Evolutionary conservation across 2,113 vertebrate genomes (phyloP).

Genomic region (Ageneiosus marmoratus): DNA sequence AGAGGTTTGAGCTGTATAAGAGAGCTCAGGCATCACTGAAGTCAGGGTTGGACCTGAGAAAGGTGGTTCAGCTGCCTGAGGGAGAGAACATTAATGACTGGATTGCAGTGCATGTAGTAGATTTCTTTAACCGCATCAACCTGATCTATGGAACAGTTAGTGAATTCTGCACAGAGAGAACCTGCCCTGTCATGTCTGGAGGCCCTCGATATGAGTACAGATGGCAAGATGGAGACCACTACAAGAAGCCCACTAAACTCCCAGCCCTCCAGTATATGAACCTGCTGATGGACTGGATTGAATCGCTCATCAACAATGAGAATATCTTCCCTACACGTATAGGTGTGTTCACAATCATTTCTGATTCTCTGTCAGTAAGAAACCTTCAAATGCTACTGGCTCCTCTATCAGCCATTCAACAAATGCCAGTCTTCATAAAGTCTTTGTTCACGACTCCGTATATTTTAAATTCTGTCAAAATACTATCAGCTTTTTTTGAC

Average conservation of each 20-base stretch:
- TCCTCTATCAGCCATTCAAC: background rate
- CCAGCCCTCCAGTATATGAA: constrained; percentile 92
- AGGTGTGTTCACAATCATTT: constrained; percentile 76
- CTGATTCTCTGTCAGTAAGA: background rate
- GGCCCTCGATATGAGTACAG: constrained; percentile 93
- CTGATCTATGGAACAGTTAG: constrained; percentile 97
- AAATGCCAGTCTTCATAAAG: background rate
- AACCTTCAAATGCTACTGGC: background rate
- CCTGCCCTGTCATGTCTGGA: constrained; percentile 93
- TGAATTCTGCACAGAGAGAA: constrained; percentile 87
- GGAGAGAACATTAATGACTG: constrained; percentile 91
- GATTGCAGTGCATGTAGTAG: constrained; percentile 94
- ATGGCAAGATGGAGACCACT: constrained; percentile 92
- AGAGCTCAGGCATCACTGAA: constrained; percentile 96
- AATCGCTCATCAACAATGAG: constrained; percentile 93
- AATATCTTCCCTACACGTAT: constrained; percentile 93
- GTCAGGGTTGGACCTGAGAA: constrained; percentile 90
- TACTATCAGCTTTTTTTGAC: background rate
- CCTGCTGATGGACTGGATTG: constrained; percentile 96
- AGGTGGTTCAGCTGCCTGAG: constrained; percentile 88
- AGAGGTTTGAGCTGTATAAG: constrained; percentile 94
- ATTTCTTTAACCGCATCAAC: constrained; percentile 98
- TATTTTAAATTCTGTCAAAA: background rate
- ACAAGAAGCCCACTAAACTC: constrained; percentile 90
- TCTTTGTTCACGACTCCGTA: background rate